Evolutionary conservation across 2,888 invertebrate genomes (phyloP).

Genomic region (Patella caerulea): DNA sequence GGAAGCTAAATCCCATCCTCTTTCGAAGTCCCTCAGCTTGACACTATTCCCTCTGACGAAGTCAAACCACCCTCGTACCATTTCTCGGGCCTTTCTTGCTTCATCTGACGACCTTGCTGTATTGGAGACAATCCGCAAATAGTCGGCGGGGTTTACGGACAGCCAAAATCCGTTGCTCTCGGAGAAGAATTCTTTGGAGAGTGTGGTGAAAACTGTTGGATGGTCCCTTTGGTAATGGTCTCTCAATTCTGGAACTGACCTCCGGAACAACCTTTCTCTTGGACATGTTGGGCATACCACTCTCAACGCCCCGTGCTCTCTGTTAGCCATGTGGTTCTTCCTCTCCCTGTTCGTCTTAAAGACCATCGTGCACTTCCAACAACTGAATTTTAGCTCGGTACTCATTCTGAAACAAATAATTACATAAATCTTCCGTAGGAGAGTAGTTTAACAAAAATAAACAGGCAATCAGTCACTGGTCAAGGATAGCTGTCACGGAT

Average conservation of each 20-base stretch:
- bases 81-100: neutral
- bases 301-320: neutral
- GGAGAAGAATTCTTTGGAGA: neutral
- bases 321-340: conserved; percentile 16
- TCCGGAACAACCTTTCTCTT: neutral
- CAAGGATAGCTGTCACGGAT: neutral
- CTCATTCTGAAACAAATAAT: too few relatives aligned
- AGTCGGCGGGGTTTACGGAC: neutral
- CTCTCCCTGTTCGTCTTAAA: conserved; percentile 1
- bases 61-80: neutral
- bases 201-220: neutral
- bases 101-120: neutral
- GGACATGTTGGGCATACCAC: conserved; percentile 15
- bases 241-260: neutral
- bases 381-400: neutral
- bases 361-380: conserved; percentile 9
- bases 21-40: too few relatives aligned
- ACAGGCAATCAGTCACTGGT: neutral
- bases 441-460: too few relatives aligned
- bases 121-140: neutral
- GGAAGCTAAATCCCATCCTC: too few relatives aligned
- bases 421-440: too few relatives aligned
- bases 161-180: neutral
- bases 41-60: too few relatives aligned
- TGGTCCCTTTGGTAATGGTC: neutral